phyloP scores from a whole-genome alignment of 2,797 vertebrate species.

The Cyprinodon diabolis region DNA sequence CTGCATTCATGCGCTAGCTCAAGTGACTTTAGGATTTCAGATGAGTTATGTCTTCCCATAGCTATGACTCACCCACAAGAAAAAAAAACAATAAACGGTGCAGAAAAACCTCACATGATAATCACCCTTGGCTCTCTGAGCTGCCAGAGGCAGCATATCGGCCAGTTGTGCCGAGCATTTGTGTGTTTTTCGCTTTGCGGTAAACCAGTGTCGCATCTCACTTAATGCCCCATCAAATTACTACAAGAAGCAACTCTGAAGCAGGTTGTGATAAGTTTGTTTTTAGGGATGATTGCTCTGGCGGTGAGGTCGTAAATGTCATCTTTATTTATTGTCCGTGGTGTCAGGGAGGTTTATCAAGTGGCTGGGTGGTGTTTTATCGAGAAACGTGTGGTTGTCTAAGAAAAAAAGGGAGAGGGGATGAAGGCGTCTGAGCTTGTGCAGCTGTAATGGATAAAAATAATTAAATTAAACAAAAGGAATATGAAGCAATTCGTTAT shows the following conservation, averaged over 20 bases:
- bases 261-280: constrained; percentile 46
- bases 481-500: background rate
- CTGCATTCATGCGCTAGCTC: constrained; percentile 6
- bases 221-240: constrained; percentile 59
- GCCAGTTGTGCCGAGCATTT: constrained; percentile 30
- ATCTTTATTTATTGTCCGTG: constrained; percentile 35
- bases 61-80: constrained; percentile 64
- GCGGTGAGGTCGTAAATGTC: constrained; percentile 65
- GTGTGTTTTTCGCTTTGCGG: constrained; percentile 25
- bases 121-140: constrained; percentile 34
- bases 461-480: background rate
- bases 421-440: background rate
- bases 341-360: constrained; percentile 30
- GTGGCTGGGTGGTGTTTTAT: constrained; percentile 19
- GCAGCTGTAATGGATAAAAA: background rate
- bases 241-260: constrained; percentile 17
- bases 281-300: constrained; percentile 47
- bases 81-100: constrained; percentile 11
- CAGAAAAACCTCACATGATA: constrained; percentile 59
- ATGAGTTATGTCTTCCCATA: constrained; percentile 66
- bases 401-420: constrained; percentile 8
- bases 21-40: constrained; percentile 49
- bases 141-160: constrained; percentile 35
- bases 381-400: constrained; percentile 14
- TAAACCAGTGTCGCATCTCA: constrained; percentile 53